phyloP scores from a whole-genome alignment of 2,797 vertebrate species.

The Acipenser transmontanus region DNA sequence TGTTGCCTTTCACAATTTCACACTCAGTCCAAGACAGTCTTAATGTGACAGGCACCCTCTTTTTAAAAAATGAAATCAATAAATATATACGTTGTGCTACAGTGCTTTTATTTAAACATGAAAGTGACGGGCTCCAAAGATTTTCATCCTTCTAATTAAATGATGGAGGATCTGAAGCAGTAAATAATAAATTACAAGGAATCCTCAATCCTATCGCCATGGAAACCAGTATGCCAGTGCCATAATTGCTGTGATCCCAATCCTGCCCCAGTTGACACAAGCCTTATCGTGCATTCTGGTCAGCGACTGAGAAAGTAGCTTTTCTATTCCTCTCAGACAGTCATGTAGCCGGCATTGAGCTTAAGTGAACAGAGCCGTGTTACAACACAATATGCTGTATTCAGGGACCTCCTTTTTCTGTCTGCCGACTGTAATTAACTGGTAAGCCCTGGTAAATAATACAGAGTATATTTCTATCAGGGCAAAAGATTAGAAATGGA shows the following conservation, averaged over 20 bases:
- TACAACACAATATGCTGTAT: constrained; percentile 36
- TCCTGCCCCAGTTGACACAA: constrained; percentile 68
- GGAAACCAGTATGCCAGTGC: constrained; percentile 70
- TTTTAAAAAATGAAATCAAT: background rate
- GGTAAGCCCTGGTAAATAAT: constrained; percentile 43
- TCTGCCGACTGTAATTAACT: constrained; percentile 38
- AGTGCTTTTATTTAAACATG: constrained; percentile 36
- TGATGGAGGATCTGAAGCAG: constrained; percentile 62
- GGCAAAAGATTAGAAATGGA: constrained; percentile 49
- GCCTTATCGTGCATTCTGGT: constrained; percentile 73
- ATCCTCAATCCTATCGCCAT: constrained; percentile 73
- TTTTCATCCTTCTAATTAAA: constrained; percentile 67
- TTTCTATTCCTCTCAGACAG: constrained; percentile 62
- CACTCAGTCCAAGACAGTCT: constrained; percentile 15
- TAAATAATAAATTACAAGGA: constrained; percentile 78
- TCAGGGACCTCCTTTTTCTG: constrained; percentile 30
- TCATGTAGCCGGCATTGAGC: constrained; percentile 44
- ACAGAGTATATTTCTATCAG: constrained; percentile 61
- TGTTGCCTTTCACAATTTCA: constrained; percentile 27
- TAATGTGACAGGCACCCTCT: constrained; percentile 11
- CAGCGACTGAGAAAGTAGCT: constrained; percentile 66
- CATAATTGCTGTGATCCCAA: constrained; percentile 70
- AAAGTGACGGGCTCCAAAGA: constrained; percentile 43
- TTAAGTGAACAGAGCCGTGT: constrained; percentile 42
- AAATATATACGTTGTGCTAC: constrained; percentile 9